A percentile compares a stretch with the other conserved stretches of the same genome.
These are phyloP conservation scores for Oreochromis spilurus DNA, from an alignment of 2,113 vertebrate genomes.

Conservation along the genomic window DNA sequence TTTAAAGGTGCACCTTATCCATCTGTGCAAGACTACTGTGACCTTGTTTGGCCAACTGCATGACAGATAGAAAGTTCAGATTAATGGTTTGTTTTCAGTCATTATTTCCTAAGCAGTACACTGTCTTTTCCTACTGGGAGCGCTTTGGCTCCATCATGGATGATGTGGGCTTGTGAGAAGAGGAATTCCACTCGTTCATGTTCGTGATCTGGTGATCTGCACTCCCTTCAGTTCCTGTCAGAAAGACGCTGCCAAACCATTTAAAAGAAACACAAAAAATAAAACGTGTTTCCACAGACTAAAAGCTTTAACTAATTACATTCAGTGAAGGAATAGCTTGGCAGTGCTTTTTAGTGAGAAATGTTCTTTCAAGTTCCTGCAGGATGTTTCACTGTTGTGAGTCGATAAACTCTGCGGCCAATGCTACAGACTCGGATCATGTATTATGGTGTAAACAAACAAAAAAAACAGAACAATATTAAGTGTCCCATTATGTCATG, in stretches of 20 bases:
- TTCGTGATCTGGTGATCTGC: not conserved
- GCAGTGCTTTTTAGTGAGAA: slow-evolving; percentile 35
- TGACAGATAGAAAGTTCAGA: not conserved
- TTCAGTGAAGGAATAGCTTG: slow-evolving; percentile 20
- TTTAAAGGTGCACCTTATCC: not conserved
- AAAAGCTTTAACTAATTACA: slow-evolving; percentile 14
- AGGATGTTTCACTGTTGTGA: slow-evolving; percentile 17
- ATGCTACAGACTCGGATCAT: not conserved
- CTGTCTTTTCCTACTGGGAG: not conserved
- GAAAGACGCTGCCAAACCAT: slow-evolving; percentile 48
- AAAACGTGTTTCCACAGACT: not conserved
- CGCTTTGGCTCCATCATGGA: not conserved
- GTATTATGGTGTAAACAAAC: not conserved
- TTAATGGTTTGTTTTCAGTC: not conserved
- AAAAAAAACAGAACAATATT: not conserved
- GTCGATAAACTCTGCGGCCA: not conserved
- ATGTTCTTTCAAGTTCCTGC: slow-evolving; percentile 39
- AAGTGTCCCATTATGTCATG: not conserved
- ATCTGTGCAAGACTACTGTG: not conserved
- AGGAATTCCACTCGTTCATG: slow-evolving; percentile 7
- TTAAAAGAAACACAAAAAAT: slow-evolving; percentile 25
- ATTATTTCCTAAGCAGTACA: not conserved
- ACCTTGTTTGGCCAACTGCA: not conserved
- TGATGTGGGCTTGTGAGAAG: not conserved
- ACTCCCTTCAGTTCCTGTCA: slow-evolving; percentile 21